Percentiles rank a stretch among this genome's conserved stretches.
These are phyloP conservation scores for Anableps anableps DNA, from an alignment of 2,797 vertebrate species.

Conservation along the genomic window DNA sequence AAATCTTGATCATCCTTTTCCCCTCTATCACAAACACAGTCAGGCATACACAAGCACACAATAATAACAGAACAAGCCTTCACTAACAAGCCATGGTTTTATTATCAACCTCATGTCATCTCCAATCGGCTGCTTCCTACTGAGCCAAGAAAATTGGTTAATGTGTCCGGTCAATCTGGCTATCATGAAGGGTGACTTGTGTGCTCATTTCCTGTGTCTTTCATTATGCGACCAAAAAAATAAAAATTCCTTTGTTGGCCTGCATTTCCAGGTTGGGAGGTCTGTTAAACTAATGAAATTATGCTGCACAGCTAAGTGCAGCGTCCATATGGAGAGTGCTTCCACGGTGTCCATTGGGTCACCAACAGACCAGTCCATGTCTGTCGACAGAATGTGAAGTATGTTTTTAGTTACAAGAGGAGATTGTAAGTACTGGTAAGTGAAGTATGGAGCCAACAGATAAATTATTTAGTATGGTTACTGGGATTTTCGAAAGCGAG, in stretches of 20 bases:
- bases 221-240: constrained; percentile 28
- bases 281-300: constrained; percentile 58
- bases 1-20: constrained; percentile 31
- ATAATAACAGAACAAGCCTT: constrained; percentile 25
- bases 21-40: constrained; percentile 19
- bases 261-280: constrained; percentile 30
- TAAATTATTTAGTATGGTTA: constrained; percentile 68
- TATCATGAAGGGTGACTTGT: constrained; percentile 68
- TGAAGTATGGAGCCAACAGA: constrained; percentile 24
- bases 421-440: constrained; percentile 25
- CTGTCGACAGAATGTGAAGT: constrained; percentile 6
- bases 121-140: constrained; percentile 62
- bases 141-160: constrained; percentile 72
- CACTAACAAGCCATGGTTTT: constrained; percentile 51
- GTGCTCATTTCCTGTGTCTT: constrained; percentile 72
- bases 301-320: constrained; percentile 34
- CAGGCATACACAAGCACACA: constrained; percentile 25
- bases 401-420: constrained; percentile 23
- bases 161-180: constrained; percentile 70
- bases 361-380: constrained; percentile 10
- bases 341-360: constrained; percentile 12
- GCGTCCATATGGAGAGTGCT: constrained; percentile 27
- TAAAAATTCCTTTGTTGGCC: constrained; percentile 43
- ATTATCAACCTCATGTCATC: constrained; percentile 68
- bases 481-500: constrained; percentile 56